A percentile compares a stretch with the other conserved stretches of the same genome.
Evolutionary conservation across 2,113 vertebrate genomes (phyloP).

Genomic region (Xiphophorus couchianus): DNA sequence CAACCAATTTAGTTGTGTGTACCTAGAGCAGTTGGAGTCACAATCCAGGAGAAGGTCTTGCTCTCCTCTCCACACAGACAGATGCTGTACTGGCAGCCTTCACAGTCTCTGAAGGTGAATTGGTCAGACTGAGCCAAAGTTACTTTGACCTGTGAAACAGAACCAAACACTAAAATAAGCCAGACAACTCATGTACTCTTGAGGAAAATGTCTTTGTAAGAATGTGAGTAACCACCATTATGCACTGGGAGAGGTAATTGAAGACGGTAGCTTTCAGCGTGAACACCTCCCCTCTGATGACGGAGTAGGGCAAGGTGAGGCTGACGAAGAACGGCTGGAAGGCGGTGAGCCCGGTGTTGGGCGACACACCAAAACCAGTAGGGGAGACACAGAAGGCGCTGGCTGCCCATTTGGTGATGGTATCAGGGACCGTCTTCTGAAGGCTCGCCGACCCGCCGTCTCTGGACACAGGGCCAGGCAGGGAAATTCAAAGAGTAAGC

Average conservation of each 20-base stretch:
- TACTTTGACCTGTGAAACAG: slow-evolving; percentile 72
- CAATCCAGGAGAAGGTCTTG: slow-evolving; percentile 77
- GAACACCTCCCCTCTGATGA: slow-evolving; percentile 84
- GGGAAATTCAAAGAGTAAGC: no score
- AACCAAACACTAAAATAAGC: background rate
- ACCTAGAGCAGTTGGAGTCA: slow-evolving; percentile 80
- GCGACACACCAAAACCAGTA: slow-evolving; percentile 85
- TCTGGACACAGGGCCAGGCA: slow-evolving; percentile 37
- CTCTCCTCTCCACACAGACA: slow-evolving; percentile 77
- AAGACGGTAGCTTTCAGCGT: slow-evolving; percentile 84
- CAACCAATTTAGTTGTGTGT: no score
- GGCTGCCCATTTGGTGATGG: slow-evolving; percentile 89
- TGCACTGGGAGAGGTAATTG: slow-evolving; percentile 87
- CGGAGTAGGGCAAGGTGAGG: slow-evolving; percentile 82
- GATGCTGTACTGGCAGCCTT: slow-evolving; percentile 71
- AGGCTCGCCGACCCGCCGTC: slow-evolving; percentile 55
- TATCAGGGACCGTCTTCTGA: slow-evolving; percentile 84
- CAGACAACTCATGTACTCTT: no score
- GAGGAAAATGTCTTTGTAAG: background rate
- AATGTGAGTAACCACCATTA: slow-evolving; percentile 77
- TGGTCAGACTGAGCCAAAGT: slow-evolving; percentile 71
- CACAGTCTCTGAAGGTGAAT: slow-evolving; percentile 67
- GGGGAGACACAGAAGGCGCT: slow-evolving; percentile 86
- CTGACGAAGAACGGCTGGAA: slow-evolving; percentile 89
- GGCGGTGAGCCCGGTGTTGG: slow-evolving; percentile 65